Evolutionary conservation across 2,797 vertebrate genomes (phyloP), one percentile per base, ranked within the genome.

Genomic region (Macrochelys suwanniensis): DNA sequence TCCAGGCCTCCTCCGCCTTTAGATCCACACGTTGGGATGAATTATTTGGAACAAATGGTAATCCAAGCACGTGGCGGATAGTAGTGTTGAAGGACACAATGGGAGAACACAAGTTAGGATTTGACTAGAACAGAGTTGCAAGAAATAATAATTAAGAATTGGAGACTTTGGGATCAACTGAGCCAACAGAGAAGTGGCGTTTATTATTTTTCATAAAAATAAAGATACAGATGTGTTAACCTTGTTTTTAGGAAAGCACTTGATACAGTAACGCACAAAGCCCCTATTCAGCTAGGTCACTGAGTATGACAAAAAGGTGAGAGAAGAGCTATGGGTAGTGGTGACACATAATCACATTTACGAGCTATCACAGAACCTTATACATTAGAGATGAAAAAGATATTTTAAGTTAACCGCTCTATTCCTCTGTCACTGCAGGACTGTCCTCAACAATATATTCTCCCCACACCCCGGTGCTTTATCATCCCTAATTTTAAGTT

Each of bases 11-110:
- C 47, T 47, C 47, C 9, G 47, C 47, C 47, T 47, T 47, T 47
- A 47, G 47, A 47, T 47, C 47, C 47, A 47, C 47, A 89, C 89
- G 94, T 96, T 84, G 53, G 88, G 74, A 91, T 89, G 19, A 93
- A 93, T 81, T 93, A 25, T 88, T 95, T 61, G 79, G 74, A 96
- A 89, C 47, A 92, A 92, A 90, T 83, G 80, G 80, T 84, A 88
- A 51, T 89, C 76, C 42, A 85, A 77, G 53, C 21, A 6, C 82
- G 86, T 87, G 59, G 82, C 42, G 90, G 88, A 95, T 54, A 26
- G 68, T 25, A n/a, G 23, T 68, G 95, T 89, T 87, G 87, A 94
- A 96, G 84, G 87, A 94, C 61, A 88, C 26, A 86, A 68, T 28
- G 13, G 33, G 33, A 85, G 89, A 96, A 74, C 25, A 56, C 90